Base-by-base conservation (phyloP, 2,113 vertebrate species). In the Seriola rivoliana region DNA sequence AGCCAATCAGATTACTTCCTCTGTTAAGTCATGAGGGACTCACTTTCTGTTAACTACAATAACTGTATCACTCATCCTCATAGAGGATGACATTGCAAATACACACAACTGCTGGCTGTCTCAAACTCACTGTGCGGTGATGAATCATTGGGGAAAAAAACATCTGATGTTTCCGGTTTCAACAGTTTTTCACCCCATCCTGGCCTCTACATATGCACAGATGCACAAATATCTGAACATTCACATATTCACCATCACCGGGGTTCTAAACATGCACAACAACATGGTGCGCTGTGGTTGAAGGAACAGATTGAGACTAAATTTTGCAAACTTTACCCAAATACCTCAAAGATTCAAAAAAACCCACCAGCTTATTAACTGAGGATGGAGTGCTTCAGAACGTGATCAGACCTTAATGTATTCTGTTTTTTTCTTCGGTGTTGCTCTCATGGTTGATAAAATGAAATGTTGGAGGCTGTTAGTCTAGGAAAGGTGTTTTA, bases 1-100 rank as follows among this genome's bases (percentile, higher is more conserved):
- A 88, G 59, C 85, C 84, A 88, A 86, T 86, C 68, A 81, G 42
- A 73, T 73, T 42, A 42, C 40, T 42, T 29, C 29, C 2, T 29
- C 29, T 29, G 29, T 29, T 29, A 2, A 29, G 29, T 29, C 29
- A 2, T 29, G 29, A 29, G 29, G 29, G 29, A 29, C 29, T 29
- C 29, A 29, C 29, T 29, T 29, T 29, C 29, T 0, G 29, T 29
- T 29, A 29, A 29, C 29, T 29, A 29, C 2, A 29, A 29, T 29
- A 2, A 2, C 29, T 29, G 2, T 29, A 29, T 29, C 2, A 29
- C 29, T 29, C 29, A 29, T 29, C 29, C 29, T 29, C 29, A 29
- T 29, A 29, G 29, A 29, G 29, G 29, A 29, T 29, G 29, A 29
- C 29, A 29, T 29, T 29, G 29, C 46, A 17, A 52, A 52, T 21